A percentile compares a stretch with the other conserved stretches of the same genome.
phyloP scores from a whole-genome alignment of 37 sponge, comb jelly and placozoan genomes.

The Oscarella lobularis region DNA sequence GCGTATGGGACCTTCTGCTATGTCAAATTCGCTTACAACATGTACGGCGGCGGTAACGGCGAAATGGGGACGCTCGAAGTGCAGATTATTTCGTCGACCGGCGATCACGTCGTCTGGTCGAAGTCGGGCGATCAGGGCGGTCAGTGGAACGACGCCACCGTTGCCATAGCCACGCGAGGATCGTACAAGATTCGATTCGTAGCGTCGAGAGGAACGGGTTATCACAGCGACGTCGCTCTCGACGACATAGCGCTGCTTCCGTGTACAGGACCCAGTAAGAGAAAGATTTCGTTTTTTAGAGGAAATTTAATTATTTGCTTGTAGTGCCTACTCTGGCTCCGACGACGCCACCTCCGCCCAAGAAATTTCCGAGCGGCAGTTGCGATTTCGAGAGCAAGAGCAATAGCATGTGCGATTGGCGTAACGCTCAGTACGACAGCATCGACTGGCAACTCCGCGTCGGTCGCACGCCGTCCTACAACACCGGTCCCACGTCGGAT shows the following conservation, averaged over 20 bases:
- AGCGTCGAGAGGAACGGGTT: conserved; percentile 8
- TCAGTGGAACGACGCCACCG: conserved; percentile 13
- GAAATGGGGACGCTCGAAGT: neutral
- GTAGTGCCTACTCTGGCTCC: neutral
- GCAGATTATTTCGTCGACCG: neutral
- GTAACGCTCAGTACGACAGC: conserved; percentile 15
- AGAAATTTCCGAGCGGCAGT: neutral
- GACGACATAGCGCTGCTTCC: conserved; percentile 21
- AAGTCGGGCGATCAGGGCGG: neutral
- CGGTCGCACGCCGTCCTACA: conserved; percentile 9
- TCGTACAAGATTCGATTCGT: conserved; percentile 12
- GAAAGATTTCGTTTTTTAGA: too few relatives aligned
- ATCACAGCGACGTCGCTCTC: conserved; percentile 23
- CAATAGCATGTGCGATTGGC: conserved; percentile 17
- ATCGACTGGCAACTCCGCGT: conserved; percentile 16
- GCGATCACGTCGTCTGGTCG: neutral
- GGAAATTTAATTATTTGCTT: too few relatives aligned
- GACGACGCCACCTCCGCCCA: neutral
- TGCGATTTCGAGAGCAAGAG: neutral
- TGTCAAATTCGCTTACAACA: neutral
- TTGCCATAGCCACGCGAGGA: neutral
- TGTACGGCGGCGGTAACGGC: neutral
- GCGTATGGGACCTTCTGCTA: neutral
- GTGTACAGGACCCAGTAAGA: too few relatives aligned
- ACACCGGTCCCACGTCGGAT: conserved; percentile 20